Evolutionary conservation across 2,113 vertebrate genomes (phyloP), one percentile per base, ranked within the genome.

Genomic region (Serilophus lunatus): DNA sequence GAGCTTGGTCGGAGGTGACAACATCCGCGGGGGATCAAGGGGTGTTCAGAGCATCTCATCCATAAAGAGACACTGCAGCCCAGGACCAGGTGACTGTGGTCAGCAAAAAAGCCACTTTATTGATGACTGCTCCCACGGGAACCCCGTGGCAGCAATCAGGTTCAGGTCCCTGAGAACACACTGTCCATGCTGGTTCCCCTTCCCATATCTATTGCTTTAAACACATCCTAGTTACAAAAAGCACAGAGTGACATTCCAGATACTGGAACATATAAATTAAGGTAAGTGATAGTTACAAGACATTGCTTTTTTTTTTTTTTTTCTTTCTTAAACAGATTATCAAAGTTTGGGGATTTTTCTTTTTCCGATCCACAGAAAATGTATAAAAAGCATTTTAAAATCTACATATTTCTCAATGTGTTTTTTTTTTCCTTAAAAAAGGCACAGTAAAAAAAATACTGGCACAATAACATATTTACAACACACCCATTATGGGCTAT

Each of bases 361-460:
- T 95, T 97, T 97, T 98, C 98, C 93, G 98, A 98, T 98, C 98
- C 98, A 98, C 98, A 98, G 97, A 96, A 98, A 97, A 97, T 13
- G 89, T 95, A 98, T 97, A 97, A 98, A 92, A 96, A 96, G 94
- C 97, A 88, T 92, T 86, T 91, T 87, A 70, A 96, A 89, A 96
- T 88, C 95, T 95, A 97, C 97, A 94, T 95, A 91, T 82, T 77
- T 81, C 84, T 96, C 92, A 45, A 35, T 35, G 80, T 47, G 60
- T 0, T 18, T 56, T 19, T 26, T n/a, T 47, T 65, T 14, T 33
- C 7, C 28, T 15, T 17, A 20, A 91, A 95, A 96, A 95, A 96
- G 83, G 93, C 97, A 98, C 99, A 99, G 99, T 99, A 99, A 98
- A 99, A 97, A 97, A 99, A 98, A 98, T 98, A 99, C 99, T 99